A percentile compares a stretch with the other conserved stretches of the same genome.
phyloP scores from a whole-genome alignment of 2,113 vertebrate species.

The Eulacestoma nigropectus region DNA sequence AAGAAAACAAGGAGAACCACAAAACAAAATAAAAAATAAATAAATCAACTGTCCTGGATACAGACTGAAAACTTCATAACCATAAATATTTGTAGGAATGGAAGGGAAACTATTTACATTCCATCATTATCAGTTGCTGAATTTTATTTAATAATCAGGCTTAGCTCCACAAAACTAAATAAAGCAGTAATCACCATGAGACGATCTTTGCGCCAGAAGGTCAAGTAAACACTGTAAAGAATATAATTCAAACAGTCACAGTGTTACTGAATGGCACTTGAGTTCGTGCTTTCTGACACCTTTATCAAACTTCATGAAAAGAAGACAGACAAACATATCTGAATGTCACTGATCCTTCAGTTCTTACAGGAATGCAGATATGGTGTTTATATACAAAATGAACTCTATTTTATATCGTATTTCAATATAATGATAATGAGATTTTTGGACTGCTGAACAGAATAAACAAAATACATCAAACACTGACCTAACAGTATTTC shows the following conservation, averaged over 20 bases:
- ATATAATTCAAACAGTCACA: neutral
- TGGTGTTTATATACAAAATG: neutral
- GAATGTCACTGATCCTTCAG: neutral
- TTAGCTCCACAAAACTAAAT: constrained; percentile 13
- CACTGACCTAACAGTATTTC: neutral
- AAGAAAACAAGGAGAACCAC: neutral
- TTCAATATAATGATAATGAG: neutral
- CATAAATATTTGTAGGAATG: neutral
- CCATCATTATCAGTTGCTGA: neutral
- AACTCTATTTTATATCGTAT: neutral
- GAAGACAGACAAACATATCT: neutral
- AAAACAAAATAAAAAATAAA: neutral
- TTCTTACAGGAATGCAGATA: neutral
- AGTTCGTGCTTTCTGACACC: neutral
- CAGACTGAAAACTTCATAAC: neutral
- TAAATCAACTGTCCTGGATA: neutral
- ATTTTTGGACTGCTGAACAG: neutral
- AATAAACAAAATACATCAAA: neutral
- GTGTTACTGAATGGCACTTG: neutral
- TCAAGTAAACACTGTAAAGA: neutral
- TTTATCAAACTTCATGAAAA: neutral
- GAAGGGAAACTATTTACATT: neutral
- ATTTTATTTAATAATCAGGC: neutral
- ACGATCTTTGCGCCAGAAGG: neutral
- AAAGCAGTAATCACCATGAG: constrained; percentile 5